phyloP scores from a whole-genome alignment of 2,888 invertebrate genomes.

The Buathra laborator region DNA sequence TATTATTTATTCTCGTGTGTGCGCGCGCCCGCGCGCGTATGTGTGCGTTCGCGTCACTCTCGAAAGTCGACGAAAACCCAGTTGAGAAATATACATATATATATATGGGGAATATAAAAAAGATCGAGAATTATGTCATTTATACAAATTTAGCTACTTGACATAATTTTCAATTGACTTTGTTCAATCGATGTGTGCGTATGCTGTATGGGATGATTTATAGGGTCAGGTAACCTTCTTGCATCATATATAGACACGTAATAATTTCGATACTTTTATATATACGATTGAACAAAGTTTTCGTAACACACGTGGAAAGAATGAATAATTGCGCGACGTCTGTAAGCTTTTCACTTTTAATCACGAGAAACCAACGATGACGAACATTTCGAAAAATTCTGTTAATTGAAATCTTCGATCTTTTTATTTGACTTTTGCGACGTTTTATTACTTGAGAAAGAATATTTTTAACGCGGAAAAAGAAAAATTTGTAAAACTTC shows the following conservation, averaged over 20 bases:
- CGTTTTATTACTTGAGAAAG: no score
- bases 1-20: conserved; percentile 68
- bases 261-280: background rate
- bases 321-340: no score
- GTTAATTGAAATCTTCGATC: no score
- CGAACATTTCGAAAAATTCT: no score
- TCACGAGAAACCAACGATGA: no score
- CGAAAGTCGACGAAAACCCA: background rate
- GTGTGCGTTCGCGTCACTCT: background rate
- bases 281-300: background rate
- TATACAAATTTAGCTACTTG: conserved; percentile 15
- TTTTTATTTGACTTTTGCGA: no score
- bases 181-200: conserved; percentile 7
- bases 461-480: no score
- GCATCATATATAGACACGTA: background rate
- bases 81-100: background rate
- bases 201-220: background rate
- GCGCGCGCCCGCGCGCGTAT: background rate
- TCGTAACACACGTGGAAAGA: background rate
- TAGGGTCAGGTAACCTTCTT: background rate
- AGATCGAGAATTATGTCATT: conserved; percentile 39
- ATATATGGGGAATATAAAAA: background rate
- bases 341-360: no score
- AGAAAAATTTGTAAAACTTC: no score
- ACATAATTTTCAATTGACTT: conserved; percentile 10